Evolutionary conservation across 2,113 vertebrate genomes (phyloP), one percentile per base, ranked within the genome.

Genomic region (Paraplagusia blochii): DNA sequence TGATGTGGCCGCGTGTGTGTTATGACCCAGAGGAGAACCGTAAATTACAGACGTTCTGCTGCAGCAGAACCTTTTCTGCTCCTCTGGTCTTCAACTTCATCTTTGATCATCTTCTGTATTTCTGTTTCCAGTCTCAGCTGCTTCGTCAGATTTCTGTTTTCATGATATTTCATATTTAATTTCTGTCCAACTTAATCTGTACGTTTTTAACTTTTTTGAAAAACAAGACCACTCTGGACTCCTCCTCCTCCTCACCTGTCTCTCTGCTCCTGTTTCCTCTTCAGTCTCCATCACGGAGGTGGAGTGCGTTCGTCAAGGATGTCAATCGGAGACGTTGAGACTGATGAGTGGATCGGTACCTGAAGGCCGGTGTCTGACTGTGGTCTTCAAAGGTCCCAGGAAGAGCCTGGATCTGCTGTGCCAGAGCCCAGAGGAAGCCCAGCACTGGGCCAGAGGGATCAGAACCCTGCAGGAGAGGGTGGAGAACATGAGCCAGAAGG

Each of bases 371-470:
- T 97, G 95, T 81, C 86, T 99, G 77, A 97, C 93, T 7, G 90
- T 98, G 46, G 86, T 91, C 66, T 97, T 98, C 85, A 92, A 86
- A 76, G 94, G 94, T 35, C 73, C 77, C 1, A 86, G 88, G 39
- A 97, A 93, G 75, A 95, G 94, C 87, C 85, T 97, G 55, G 95
- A 98, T 73, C 90, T 99, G 39, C 91, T 86, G 0, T 95, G 95
- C 15, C 81, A 82, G 39, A 90, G 79, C 0, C 85, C 87, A 8
- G 90, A 94, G 66, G 95, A 96, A 49, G 95, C 94, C 0, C 88
- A 79, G 58, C 69, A 84, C 70, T 99, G 97, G 97, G 89, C 89
- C 61, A 90, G 86, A 0, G 97, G 97, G 16, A 90, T 99, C 69
- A 81, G 74, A 29, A 98, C 93, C 40, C 88, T 99, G 58, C 90